Evolutionary conservation across 2,113 vertebrate genomes (phyloP).

Genomic region (Galbula dea): DNA sequence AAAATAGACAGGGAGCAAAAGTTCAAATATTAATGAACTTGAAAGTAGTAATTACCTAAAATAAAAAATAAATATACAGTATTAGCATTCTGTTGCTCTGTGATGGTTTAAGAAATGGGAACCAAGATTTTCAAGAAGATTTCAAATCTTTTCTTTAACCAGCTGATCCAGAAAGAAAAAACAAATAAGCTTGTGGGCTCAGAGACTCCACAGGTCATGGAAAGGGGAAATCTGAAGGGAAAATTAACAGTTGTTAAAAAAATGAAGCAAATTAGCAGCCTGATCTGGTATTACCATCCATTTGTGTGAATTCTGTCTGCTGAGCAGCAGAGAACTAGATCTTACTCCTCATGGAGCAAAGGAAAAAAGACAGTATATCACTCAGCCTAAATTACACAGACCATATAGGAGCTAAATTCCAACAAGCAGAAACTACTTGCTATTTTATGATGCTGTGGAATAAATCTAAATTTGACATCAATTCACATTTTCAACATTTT

Average conservation of each 20-base stretch:
- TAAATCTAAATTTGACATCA: background rate
- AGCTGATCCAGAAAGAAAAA: background rate
- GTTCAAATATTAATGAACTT: background rate
- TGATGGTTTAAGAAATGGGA: background rate
- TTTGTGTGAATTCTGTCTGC: background rate
- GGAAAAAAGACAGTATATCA: background rate
- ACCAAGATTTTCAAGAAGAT: background rate
- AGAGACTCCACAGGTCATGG: background rate
- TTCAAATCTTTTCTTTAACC: background rate
- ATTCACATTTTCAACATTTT: background rate
- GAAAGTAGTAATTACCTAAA: background rate
- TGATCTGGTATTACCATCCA: background rate
- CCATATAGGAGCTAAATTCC: background rate
- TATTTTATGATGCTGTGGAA: background rate
- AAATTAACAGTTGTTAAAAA: background rate
- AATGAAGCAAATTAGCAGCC: background rate
- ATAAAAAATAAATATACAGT: background rate
- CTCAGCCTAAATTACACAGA: background rate
- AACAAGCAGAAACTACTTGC: background rate
- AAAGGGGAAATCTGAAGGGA: background rate
- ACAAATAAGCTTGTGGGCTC: background rate
- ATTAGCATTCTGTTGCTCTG: background rate
- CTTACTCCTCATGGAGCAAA: background rate
- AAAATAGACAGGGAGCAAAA: background rate
- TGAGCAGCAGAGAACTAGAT: background rate